Base-by-base conservation (phyloP, 1,140 invertebrate genomes). In the Eupristina koningsbergeri region DNA sequence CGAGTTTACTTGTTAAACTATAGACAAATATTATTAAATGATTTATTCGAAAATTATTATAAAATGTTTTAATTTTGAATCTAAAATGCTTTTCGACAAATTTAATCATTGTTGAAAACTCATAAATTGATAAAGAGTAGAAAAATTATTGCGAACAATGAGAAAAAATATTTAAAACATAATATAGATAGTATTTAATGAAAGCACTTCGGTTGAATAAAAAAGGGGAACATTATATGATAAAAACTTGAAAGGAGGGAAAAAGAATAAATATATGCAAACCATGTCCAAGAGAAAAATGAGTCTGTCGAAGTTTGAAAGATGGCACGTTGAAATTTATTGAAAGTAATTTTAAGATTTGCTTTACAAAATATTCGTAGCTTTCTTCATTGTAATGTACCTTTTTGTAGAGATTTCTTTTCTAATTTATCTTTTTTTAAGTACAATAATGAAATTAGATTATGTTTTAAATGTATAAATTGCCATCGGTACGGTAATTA, bases 321-420 rank as follows among this genome's bases (percentile, higher is more conserved):
- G 75, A 22, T 53, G 63, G 34, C n/a, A 45, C 63, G 45, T 29
- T 29, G 64, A 79, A 41, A 83, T 83, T 83, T 83, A 83, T 75
- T 34, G 63, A 78, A 78, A 82, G 73, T 76, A 82, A 82, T 82
- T 76, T 76, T 45, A 67, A 64, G 73, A 82, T 82, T 82, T 82
- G 58, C 81, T 76, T 76, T 82, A 67, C 61, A 67, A 69, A 82
- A 50, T 82, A 41, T 36, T 71, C 63, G 64, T 22, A 26, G 53
- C 67, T 63, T 45, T 9, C 71, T 78, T 77, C 61, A 26, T 45
- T 29, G 22, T 50, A 47, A 5, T 45, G 17, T 3, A 39, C 19
- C 26, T 41, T 69, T 22, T 17, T 15, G 29, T n/a, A 11, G 41
- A 50, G n/a, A 50, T 50, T 31, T 34, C 47, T 61, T 26, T 19